These are phyloP conservation scores for Drusus annulatus DNA, from an alignment of 1,140 invertebrate genomes.

Conservation along the genomic window DNA sequence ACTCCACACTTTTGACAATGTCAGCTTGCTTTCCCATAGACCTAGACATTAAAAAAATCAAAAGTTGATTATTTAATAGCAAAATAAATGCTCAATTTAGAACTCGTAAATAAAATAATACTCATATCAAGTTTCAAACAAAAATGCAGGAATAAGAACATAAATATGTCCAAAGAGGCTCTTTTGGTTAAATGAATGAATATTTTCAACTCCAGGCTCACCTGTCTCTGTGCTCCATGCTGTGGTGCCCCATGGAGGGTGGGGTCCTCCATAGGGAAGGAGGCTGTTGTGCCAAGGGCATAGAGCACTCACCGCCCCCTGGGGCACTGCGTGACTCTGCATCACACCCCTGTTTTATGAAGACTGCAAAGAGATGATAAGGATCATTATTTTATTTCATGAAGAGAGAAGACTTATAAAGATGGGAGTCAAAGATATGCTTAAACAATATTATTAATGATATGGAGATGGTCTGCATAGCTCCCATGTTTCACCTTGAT, in stretches of 20 bases:
- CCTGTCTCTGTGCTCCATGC: constrained; percentile 49
- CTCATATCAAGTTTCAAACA: no score
- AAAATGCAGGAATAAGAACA: no score
- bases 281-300: constrained; percentile 61
- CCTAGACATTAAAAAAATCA: constrained; percentile 40
- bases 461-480: no score
- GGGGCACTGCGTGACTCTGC: constrained; percentile 66
- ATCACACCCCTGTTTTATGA: constrained; percentile 69
- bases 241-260: constrained; percentile 59
- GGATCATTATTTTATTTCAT: no score
- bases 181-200: no score
- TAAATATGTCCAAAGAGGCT: no score
- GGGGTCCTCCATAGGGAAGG: constrained; percentile 56
- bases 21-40: constrained; percentile 66
- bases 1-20: constrained; percentile 69
- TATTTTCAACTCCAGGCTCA: not conserved
- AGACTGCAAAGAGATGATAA: constrained; percentile 61
- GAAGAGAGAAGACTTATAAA: no score
- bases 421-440: no score
- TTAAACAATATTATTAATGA: no score
- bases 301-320: constrained; percentile 62
- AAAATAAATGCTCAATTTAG: no score
- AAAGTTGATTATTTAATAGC: not conserved
- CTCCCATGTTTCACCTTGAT: no score
- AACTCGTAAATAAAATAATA: no score